phyloP scores from a whole-genome alignment of 2,888 invertebrate species.

The Sinodicranocentrus sp. region DNA sequence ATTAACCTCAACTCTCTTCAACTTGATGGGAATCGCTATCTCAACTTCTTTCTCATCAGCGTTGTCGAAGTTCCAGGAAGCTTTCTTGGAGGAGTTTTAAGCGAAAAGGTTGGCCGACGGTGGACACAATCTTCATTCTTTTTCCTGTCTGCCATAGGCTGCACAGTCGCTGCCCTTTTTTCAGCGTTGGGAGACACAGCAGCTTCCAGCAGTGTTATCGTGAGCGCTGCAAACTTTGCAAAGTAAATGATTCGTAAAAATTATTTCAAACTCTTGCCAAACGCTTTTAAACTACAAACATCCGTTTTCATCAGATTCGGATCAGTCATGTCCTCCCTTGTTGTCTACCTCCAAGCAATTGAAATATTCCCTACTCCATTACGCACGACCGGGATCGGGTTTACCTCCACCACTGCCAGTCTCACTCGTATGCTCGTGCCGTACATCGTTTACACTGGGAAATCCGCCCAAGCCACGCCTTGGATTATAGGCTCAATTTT shows the following conservation, averaged over 20 bases:
- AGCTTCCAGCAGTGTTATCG: too few relatives aligned
- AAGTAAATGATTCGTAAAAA: too few relatives aligned
- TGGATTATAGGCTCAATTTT: conserved; percentile 66
- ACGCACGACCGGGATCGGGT: conserved; percentile 83
- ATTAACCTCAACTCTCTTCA: too few relatives aligned
- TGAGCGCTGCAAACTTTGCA: conserved; percentile 62
- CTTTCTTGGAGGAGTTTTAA: conserved; percentile 78
- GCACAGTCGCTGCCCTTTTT: too few relatives aligned
- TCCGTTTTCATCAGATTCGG: too few relatives aligned
- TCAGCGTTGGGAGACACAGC: too few relatives aligned
- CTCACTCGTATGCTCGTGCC: conserved; percentile 82
- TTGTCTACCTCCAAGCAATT: conserved; percentile 83
- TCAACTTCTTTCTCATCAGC: conserved; percentile 72
- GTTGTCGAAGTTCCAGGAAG: conserved; percentile 73
- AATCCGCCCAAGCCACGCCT: conserved; percentile 65
- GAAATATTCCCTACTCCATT: conserved; percentile 84
- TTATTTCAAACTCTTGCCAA: too few relatives aligned
- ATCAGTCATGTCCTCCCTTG: conserved; percentile 82
- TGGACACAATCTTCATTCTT: conserved; percentile 78
- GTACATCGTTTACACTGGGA: conserved; percentile 81
- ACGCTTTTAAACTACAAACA: too few relatives aligned
- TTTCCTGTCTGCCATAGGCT: too few relatives aligned
- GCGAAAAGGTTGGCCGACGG: conserved; percentile 81
- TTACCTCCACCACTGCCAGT: conserved; percentile 82
- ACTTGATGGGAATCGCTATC: conserved; percentile 70